phyloP scores from a whole-genome alignment of 2,113 vertebrate species.

The Sterna hirundo region DNA sequence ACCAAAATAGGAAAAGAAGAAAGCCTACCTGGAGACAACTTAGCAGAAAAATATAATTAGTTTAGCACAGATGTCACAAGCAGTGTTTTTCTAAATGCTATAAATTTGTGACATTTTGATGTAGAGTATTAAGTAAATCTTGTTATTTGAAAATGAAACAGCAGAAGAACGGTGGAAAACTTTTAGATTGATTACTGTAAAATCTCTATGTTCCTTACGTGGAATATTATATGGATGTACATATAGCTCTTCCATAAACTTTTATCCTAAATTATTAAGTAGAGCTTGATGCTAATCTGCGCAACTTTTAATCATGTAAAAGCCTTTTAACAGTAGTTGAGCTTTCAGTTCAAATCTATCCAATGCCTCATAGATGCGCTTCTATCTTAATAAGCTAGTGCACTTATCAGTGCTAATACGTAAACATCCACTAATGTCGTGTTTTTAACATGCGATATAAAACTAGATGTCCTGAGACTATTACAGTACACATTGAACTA shows the following conservation, averaged over 20 bases:
- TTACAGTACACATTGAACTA: neutral
- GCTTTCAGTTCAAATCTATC: neutral
- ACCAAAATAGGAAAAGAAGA: neutral
- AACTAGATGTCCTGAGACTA: neutral
- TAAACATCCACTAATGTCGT: neutral
- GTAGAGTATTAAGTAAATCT: neutral
- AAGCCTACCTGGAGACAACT: neutral
- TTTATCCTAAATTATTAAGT: neutral
- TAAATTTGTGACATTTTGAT: neutral
- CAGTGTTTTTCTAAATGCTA: neutral
- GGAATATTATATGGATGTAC: too few relatives aligned
- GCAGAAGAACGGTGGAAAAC: neutral
- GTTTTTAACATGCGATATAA: neutral
- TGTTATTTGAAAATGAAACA: neutral
- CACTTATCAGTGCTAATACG: neutral
- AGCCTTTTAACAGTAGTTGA: neutral
- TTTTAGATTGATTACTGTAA: neutral
- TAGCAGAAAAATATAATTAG: neutral
- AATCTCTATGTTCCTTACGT: neutral
- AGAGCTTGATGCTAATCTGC: neutral
- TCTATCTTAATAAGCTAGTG: neutral
- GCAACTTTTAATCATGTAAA: neutral
- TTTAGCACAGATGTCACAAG: neutral
- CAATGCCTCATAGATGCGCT: neutral
- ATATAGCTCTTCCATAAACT: neutral